Evolutionary conservation across 2,113 vertebrate species (phyloP).

Genomic region (Scopus umbretta): DNA sequence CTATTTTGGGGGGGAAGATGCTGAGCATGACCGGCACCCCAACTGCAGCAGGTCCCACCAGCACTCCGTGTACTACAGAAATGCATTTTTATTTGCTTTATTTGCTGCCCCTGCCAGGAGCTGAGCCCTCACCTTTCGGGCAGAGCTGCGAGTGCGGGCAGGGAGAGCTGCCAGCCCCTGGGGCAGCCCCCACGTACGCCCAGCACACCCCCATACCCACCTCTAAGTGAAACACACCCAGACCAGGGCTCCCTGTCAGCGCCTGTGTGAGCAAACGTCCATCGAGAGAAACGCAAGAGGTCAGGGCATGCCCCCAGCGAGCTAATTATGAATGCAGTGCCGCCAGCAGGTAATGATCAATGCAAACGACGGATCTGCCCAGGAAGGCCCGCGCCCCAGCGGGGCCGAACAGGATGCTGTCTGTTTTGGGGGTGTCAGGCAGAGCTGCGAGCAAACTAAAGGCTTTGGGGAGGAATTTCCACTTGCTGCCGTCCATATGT

Average conservation of each 20-base stretch:
- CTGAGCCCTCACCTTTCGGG: neutral
- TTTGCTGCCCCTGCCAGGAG: neutral
- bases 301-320: neutral
- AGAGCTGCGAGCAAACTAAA: neutral
- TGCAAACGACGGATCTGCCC: neutral
- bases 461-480: neutral
- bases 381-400: neutral
- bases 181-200: neutral
- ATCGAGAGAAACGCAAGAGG: accelerated
- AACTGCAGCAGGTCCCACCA: neutral
- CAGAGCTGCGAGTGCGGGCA: neutral
- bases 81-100: neutral
- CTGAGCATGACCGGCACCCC: too few relatives aligned
- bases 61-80: neutral
- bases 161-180: neutral
- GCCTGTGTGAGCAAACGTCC: neutral
- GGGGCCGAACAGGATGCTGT: neutral
- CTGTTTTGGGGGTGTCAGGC: neutral
- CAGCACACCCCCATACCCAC: neutral
- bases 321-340: neutral
- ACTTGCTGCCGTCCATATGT: neutral
- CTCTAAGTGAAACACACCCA: neutral
- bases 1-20: neutral
- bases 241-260: neutral
- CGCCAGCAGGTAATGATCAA: neutral